Evolutionary conservation across 1,140 invertebrate species (phyloP).

Genomic region (Melitaea cinxia): DNA sequence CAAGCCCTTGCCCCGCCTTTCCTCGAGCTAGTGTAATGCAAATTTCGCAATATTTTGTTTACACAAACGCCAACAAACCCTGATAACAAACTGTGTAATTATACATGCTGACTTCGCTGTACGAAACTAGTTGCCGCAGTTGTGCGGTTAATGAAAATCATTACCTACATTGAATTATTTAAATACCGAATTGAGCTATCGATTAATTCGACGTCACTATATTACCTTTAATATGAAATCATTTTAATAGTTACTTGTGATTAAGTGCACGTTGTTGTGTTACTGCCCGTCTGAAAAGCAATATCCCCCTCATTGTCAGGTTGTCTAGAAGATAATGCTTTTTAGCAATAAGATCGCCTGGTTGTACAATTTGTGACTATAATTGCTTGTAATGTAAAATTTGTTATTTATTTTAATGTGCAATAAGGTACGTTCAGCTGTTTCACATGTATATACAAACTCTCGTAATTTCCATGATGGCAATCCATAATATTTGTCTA

Average conservation of each 20-base stretch:
- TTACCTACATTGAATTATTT: slow-evolving; percentile 31
- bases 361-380: too few species aligned
- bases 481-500: too few species aligned
- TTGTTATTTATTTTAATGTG: too few species aligned
- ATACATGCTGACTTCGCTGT: slow-evolving; percentile 37
- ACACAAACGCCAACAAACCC: slow-evolving; percentile 45
- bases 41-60: slow-evolving; percentile 76
- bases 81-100: slow-evolving; percentile 50
- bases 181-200: slow-evolving; percentile 20
- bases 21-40: slow-evolving; percentile 67
- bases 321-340: too few species aligned
- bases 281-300: too few species aligned
- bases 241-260: not conserved
- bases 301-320: too few species aligned
- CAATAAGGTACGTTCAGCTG: too few species aligned
- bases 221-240: not conserved
- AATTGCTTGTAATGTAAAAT: too few species aligned
- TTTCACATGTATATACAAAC: too few species aligned
- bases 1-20: slow-evolving; percentile 70
- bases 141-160: slow-evolving; percentile 25
- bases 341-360: too few species aligned
- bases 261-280: too few species aligned
- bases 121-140: slow-evolving; percentile 22
- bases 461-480: too few species aligned
- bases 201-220: not conserved